These are phyloP conservation scores for Melanchra persicariae DNA, from an alignment of 2,888 invertebrate genomes.

Conservation along the genomic window DNA sequence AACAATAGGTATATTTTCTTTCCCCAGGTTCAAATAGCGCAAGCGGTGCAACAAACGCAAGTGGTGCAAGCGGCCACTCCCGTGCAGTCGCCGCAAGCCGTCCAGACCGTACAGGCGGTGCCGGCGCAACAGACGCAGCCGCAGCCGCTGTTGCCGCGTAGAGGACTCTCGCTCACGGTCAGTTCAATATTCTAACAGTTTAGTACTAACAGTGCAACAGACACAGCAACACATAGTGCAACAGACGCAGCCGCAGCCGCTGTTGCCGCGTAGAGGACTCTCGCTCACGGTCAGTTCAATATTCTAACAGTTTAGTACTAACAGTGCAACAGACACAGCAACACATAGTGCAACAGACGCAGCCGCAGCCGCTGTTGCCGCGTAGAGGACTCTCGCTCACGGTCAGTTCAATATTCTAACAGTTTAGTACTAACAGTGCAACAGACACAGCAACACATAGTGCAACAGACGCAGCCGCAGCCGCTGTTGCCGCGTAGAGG, in stretches of 20 bases:
- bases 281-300: constrained; percentile 91
- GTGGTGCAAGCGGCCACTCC: constrained; percentile 62
- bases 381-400: constrained; percentile 93
- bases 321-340: no score
- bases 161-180: constrained; percentile 93
- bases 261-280: constrained; percentile 92
- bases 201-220: no score
- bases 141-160: constrained; percentile 90
- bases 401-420: constrained; percentile 75
- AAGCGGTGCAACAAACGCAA: constrained; percentile 81
- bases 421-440: no score
- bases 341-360: constrained; percentile 73
- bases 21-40: constrained; percentile 71
- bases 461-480: no score
- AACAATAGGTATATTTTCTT: background rate
- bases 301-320: no score
- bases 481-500: no score
- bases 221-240: constrained; percentile 32
- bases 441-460: no score
- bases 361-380: constrained; percentile 80
- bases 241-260: constrained; percentile 80
- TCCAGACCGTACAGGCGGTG: constrained; percentile 69
- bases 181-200: no score
- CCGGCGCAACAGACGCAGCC: constrained; percentile 76
- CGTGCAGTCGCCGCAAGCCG: constrained; percentile 18